phyloP scores from a whole-genome alignment of 2,888 invertebrate species.

The Acanthosepion pharaonis region DNA sequence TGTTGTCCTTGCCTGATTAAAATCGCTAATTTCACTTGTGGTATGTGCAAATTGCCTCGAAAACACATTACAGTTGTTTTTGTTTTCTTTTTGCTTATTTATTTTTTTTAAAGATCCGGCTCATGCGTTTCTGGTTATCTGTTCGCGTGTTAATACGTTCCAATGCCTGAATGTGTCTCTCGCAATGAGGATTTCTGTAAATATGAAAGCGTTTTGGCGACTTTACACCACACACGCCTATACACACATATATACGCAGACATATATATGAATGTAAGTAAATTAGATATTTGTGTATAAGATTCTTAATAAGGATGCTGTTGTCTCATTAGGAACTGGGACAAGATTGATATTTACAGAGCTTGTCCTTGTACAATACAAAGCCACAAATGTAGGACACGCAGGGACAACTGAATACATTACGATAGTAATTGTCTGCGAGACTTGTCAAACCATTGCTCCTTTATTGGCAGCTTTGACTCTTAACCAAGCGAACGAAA shows the following conservation, averaged over 20 bases:
- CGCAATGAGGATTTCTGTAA: not conserved
- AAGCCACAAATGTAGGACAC: too few species aligned
- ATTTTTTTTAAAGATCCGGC: not conserved
- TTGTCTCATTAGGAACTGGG: too few species aligned
- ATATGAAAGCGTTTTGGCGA: not conserved
- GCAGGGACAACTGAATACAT: too few species aligned
- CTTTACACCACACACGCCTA: not conserved
- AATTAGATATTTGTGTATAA: too few species aligned
- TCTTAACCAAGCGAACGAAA: too few species aligned
- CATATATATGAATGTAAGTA: not conserved
- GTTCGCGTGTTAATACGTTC: not conserved
- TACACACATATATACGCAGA: not conserved
- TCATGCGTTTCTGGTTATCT: not conserved
- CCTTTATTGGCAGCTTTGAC: too few species aligned
- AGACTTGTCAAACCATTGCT: too few species aligned
- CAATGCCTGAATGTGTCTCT: not conserved
- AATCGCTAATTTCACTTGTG: not conserved
- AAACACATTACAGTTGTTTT: not conserved
- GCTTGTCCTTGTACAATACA: too few species aligned
- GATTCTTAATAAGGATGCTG: too few species aligned
- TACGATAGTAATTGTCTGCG: too few species aligned
- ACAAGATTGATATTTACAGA: too few species aligned
- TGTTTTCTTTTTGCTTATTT: not conserved
- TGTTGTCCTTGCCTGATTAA: constrained; percentile 9
- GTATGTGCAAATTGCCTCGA: constrained; percentile 6